Evolutionary conservation across 1,140 invertebrate species (phyloP), one percentile per base, ranked within the genome.

Genomic region (Colletes latitarsis): DNA sequence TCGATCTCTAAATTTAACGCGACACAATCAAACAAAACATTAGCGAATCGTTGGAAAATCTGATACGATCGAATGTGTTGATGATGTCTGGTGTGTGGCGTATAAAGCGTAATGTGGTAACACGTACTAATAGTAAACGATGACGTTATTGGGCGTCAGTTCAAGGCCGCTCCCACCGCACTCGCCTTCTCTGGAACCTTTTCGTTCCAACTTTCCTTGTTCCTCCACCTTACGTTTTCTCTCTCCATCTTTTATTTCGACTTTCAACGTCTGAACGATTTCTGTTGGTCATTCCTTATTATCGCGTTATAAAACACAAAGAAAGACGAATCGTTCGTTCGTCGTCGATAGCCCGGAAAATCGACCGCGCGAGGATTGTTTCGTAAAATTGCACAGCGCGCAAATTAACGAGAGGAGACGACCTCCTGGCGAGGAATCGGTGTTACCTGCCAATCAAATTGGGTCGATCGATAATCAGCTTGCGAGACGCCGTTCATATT

Each of bases 131-230:
- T 86, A 81, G 85, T 87, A 49, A 81, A 85, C 70, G 86, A 77
- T 84, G 86, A 88, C 82, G 86, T 71, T 84, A 78, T 58, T 66
- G 57, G 69, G 82, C 78, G 55, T 82, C 84, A 72, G 85, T 88
- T 90, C 88, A 90, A 90, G 89, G 89, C 80, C 89, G 69, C 15
- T 55, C 17, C 30, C 6, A 73, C 5, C 69, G 43, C 60, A 39
- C 63, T 62, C 62, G 52, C n/a, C 71, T 60, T 67, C 63, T 49
- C 72, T 62, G 41, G 15, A 60, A 80, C 63, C 43, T 75, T 52
- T 60, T 43, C 55, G 62, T 52, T 49, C 21, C 5, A 10, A 49
- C 46, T 53, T 8, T 77, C 64, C 53, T 57, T 30, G 10, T 66
- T 17, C 14, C 21, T 43, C 14, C 52, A 30, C 30, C n/a, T n/a